These are phyloP conservation scores for Anastrepha ludens DNA, from an alignment of 1,140 invertebrate genomes.

Conservation along the genomic window DNA sequence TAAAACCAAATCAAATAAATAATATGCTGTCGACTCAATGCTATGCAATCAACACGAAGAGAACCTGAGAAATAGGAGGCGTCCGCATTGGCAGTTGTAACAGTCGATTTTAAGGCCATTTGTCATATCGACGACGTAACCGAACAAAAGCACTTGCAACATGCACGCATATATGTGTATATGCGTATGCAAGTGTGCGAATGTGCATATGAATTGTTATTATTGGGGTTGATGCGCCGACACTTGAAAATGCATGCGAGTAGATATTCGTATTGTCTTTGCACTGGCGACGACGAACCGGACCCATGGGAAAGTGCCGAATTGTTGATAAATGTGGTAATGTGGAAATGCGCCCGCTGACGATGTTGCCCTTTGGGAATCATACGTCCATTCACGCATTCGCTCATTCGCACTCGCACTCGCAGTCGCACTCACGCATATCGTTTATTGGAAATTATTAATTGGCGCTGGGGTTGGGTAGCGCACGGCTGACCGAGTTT, in stretches of 20 bases:
- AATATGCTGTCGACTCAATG: not conserved
- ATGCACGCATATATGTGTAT: no score
- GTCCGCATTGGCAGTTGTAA: constrained; percentile 44
- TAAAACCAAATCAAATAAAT: not conserved
- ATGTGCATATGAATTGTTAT: not conserved
- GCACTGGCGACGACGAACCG: not conserved
- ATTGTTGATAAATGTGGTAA: constrained; percentile 35
- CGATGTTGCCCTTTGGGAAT: not conserved
- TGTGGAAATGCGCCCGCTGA: constrained; percentile 5
- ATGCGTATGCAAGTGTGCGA: not conserved
- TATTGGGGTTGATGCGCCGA: constrained; percentile 43
- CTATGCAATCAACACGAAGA: not conserved
- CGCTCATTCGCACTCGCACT: not conserved
- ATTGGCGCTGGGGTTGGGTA: constrained; percentile 37
- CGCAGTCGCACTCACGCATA: not conserved
- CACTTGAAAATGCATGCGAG: not conserved
- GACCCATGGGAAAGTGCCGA: constrained; percentile 39
- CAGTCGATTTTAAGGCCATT: constrained; percentile 40
- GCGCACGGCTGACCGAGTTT: constrained; percentile 50
- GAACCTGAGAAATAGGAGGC: not conserved
- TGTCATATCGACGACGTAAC: constrained; percentile 15
- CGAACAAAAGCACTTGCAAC: not conserved
- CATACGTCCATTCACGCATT: not conserved
- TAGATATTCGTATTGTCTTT: not conserved
- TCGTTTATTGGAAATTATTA: constrained; percentile 44